Base-by-base conservation (phyloP, 2,888 invertebrate genomes). In the Germaria angustata region DNA sequence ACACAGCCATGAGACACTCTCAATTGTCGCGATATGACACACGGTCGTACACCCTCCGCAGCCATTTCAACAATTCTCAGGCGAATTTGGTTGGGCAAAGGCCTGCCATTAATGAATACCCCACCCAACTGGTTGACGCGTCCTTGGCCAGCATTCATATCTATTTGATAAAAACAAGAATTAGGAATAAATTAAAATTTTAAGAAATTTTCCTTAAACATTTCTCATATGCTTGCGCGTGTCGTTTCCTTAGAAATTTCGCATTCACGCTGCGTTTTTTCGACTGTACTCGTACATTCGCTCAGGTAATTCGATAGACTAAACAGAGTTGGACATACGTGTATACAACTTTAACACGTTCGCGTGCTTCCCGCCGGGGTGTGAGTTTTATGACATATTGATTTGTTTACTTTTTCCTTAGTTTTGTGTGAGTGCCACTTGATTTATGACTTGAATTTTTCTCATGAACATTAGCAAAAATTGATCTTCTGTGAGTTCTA, bases 1-100 rank as follows among this genome's bases (percentile, higher is more conserved):
- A 99, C 99, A 91, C 98, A 99, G 59, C 99, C 99, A 89, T 99
- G 99, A 0, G 97, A 97, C 49, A 99, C 98, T 46, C 98, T 93
- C 34, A 99, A 92, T 90, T 98, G 98, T 6, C 99, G 93, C 11
- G 97, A 97, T 90, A 99, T 99, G 86, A 98, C 97, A 90, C 99
- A 99, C 28, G 99, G 99, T 22, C 98, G 93, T 11, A 98, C 95
- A 13, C 99, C 98, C 34, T 96, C 95, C 5, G 97, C 96, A 0
- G 98, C 98, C 96, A 99, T 95, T 92, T 98, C 97, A 22, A 99
- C 97, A 85, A 99, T 99, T 92, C 97, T 97, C 87, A 97, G 92
- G 24, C 99, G 94, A 86, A 98, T 96, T 91, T 97, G 96, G 92
- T 98, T 97, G 11, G 99, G 99, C 82, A 99, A 92, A 0, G 99